These are phyloP conservation scores for Thunnus maccoyii DNA, from an alignment of 2,113 vertebrate genomes.

Conservation along the genomic window DNA sequence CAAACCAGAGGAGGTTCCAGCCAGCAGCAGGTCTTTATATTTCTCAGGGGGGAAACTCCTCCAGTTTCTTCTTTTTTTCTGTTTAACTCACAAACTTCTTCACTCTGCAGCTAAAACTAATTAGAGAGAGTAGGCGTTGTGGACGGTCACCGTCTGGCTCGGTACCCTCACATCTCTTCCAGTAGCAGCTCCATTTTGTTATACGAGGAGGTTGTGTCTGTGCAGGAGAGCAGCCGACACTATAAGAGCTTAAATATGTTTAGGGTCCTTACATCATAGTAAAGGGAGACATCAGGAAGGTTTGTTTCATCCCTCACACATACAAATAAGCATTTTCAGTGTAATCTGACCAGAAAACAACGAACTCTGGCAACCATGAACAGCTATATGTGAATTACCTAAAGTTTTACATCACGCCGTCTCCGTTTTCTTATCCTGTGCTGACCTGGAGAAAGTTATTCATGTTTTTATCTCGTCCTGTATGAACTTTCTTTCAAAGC, in stretches of 20 bases:
- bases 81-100: neutral
- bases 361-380: too few species aligned
- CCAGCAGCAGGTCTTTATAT: neutral
- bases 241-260: neutral
- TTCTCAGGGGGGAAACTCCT: slow-evolving; percentile 28
- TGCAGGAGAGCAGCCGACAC: neutral
- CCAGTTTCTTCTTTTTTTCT: neutral
- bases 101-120: neutral
- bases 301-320: too few species aligned
- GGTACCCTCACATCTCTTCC: neutral
- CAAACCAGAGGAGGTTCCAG: neutral
- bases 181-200: slow-evolving; percentile 8
- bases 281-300: neutral
- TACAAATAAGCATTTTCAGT: too few species aligned
- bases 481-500: too few species aligned
- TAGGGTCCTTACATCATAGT: neutral
- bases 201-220: too few species aligned
- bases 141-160: slow-evolving; percentile 3
- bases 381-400: too few species aligned
- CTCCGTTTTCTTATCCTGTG: too few species aligned
- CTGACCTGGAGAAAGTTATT: too few species aligned
- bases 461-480: too few species aligned
- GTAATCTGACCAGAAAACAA: too few species aligned
- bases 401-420: too few species aligned
- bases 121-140: neutral